Evolutionary conservation across 1,140 invertebrate species (phyloP), one percentile per base, ranked within the genome.

Genomic region (Matsumurasca onukii): DNA sequence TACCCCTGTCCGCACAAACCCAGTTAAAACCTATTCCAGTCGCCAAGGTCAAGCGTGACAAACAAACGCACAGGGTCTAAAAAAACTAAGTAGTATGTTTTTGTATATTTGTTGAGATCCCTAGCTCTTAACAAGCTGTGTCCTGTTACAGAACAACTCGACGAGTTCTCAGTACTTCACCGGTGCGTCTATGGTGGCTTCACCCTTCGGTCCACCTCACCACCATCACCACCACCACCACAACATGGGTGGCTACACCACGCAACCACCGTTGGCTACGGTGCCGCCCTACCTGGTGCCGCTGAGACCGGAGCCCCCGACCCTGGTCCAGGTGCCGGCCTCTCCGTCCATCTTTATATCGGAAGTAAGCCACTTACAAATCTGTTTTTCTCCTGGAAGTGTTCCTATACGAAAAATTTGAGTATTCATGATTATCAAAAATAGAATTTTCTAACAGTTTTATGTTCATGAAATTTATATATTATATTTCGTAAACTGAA

Each of bases 251-350:
- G 9, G 52, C 24, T 29, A 55, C 34, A 73, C 76, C 45, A 77
- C 84, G 57, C 80, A 82, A 29, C 78, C 82, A 25, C 82, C 80
- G 66, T 86, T 84, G 85, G n/a, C 48, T 15, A 20, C 31, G 67
- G 68, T 71, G 12, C 73, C 75, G 25, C 70, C 69, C 27, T 55
- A 64, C 49, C 57, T 70, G 55, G 59, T 49, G 17, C 52, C 70
- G 12, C 70, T 68, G 15, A 51, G 57, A 12, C 52, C 52, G 30
- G 67, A 31, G 34, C 70, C 48, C 74, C 70, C 69, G n/a, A 29
- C 66, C 27, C 61, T 72, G 55, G 59, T 70, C n/a, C 67, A 59
- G 22, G 81, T 79, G 63, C 49, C 69, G 52, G 63, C 72, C 2
- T 67, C 69, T 5, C 70, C 72, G 9, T 70, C 68, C 34, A 71